Base-by-base conservation (phyloP, 2,113 vertebrate species). In the Noctilio leporinus region DNA sequence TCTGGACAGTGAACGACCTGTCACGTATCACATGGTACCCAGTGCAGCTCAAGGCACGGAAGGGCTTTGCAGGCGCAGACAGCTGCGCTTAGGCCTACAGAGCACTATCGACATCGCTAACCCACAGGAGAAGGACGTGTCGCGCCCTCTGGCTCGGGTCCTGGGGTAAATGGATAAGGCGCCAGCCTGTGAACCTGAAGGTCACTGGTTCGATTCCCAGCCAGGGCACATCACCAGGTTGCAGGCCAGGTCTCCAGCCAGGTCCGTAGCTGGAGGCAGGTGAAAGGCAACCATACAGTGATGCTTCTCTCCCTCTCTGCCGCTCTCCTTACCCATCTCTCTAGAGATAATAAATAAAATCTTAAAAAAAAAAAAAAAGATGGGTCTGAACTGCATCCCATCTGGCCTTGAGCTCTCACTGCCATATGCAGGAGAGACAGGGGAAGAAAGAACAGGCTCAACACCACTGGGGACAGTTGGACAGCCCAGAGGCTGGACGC, bases 31-130 rank as follows among this genome's bases (percentile, higher is more conserved):
- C 17, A 70, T 14, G 80, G 78, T 4, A 51, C 0, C 70, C 70
- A 53, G 69, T 38, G 76, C 81, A 64, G 55, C n/a, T 26, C 3
- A 40, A 55, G 73, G 24, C 2, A 0, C n/a, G 14, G 14, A 70
- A 62, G 62, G 33, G 45, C 30, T 81, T 30, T 14, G 38, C 2
- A 26, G 65, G 33, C 62, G 16, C 40, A 17, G 11, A 43, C 10
- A 9, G 4, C 0, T 9, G 14, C 4, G 69, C 28, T 77, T 4
- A 24, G 12, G 22, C 9, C 20, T 7, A 26, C 10, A 11, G 7
- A 93, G 84, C 24, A 30, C 1, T 17, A 10, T 33, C 77, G 84
- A 19, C 10, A 24, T 3, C 20, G 49, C 40, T 22, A 81, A 43
- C 35, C 40, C 20, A 4, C 35, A 67, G 53, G 45, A 30, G 49